Base-by-base conservation (phyloP, 2,113 vertebrate genomes). In the Aythya baeri region DNA sequence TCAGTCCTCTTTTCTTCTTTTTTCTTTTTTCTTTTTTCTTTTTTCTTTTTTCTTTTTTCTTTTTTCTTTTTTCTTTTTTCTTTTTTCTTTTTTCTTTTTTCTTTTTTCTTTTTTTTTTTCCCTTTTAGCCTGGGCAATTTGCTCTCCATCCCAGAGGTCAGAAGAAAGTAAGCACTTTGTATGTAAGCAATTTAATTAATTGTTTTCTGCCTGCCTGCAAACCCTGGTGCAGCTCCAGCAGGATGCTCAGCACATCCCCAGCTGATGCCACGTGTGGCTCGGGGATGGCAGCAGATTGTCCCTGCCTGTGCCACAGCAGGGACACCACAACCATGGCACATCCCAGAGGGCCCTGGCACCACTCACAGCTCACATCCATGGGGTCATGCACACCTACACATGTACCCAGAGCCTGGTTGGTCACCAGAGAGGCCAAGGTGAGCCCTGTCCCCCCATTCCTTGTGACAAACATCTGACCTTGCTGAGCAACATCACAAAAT, bases 301-400 rank as follows among this genome's bases (percentile, higher is more conserved):
- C 62, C 38, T 41, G 26, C 25, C 27, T 29, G 26, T 29, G 38
- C 38, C 26, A 18, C n/a, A 17, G 26, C 0, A 0, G n/a, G n/a
- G 84, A 46, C 70, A 67, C 8, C 2, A 0, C 0, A 0, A 8
- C 9, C 36, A 54, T 84, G 77, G 77, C 61, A 13, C 18, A 0
- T 34, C 2, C 1, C 71, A 85, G 23, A 5, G 0, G 29, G 7
- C 27, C 44, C 23, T 6, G 2, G n/a, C 26, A 38, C 50, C 0
- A 0, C 21, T 66, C 49, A 61, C 23, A 54, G 55, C 76, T 81
- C 54, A 14, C 9, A 46, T 12, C 26, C 2, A 0, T 38, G 27
- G 11, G 5, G 22, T 43, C 1, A 0, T 8, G 6, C n/a, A n/a
- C 6, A 3, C 3, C 17, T 0, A 1, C 11, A 14, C 2, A 2